Evolutionary conservation across 2,797 vertebrate genomes (phyloP).

Genomic region (Aphelocoma californica): DNA sequence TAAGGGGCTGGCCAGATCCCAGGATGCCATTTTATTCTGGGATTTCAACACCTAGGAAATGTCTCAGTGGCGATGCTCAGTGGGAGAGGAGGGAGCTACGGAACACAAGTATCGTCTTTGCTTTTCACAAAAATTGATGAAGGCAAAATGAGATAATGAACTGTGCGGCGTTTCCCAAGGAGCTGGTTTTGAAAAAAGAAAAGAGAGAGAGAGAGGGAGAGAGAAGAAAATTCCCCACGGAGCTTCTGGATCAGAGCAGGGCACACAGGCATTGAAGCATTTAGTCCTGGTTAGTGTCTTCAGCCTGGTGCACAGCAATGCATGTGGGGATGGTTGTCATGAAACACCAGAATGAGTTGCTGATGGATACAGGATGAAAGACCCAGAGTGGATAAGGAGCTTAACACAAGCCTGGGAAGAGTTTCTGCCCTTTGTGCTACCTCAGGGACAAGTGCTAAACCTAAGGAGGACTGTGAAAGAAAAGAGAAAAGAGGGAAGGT

Average conservation of each 20-base stretch:
- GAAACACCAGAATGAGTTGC: neutral
- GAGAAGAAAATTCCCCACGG: neutral
- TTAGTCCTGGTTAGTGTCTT: neutral
- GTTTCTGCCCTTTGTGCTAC: neutral
- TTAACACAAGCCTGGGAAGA: conserved; percentile 45
- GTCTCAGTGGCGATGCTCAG: neutral
- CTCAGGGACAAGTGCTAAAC: conserved; percentile 14
- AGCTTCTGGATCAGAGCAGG: neutral
- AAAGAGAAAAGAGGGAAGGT: neutral
- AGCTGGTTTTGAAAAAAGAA: neutral
- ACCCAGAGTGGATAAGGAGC: neutral
- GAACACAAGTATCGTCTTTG: neutral
- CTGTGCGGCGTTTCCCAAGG: neutral
- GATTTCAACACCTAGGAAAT: neutral
- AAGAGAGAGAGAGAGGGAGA: neutral
- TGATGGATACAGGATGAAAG: conserved; percentile 4
- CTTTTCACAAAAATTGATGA: neutral
- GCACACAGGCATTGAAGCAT: neutral
- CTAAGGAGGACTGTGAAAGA: neutral
- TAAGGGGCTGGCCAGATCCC: neutral
- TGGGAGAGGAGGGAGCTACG: neutral
- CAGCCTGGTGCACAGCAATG: neutral
- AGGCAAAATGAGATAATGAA: neutral
- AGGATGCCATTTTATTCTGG: neutral
- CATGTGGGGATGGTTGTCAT: neutral